phyloP scores from a whole-genome alignment of 2,888 invertebrate genomes.

The Cylindroiulus punctatus region DNA sequence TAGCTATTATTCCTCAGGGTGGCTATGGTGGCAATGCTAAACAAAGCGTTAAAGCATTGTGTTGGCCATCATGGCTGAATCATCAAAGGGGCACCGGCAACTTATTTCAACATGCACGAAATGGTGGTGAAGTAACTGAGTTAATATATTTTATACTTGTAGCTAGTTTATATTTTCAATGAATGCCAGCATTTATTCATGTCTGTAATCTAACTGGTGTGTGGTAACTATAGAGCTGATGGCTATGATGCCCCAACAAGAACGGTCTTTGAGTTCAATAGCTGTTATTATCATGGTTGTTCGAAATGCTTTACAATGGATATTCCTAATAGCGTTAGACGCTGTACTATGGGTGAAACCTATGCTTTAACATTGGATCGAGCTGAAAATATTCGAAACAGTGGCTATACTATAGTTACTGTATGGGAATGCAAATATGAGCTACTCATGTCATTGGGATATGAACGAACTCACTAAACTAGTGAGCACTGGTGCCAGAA shows the following conservation, averaged over 20 bases:
- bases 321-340: neutral
- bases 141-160: too few relatives aligned
- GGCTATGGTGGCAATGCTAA: neutral
- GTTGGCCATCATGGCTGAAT: neutral
- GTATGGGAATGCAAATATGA: too few relatives aligned
- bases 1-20: neutral
- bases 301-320: constrained; percentile 57
- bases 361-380: neutral
- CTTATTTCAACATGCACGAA: neutral
- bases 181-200: too few relatives aligned
- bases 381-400: too few relatives aligned
- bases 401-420: too few relatives aligned
- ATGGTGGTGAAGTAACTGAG: neutral
- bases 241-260: neutral
- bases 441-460: too few relatives aligned
- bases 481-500: too few relatives aligned
- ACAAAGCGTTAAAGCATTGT: neutral
- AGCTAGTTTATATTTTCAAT: too few relatives aligned
- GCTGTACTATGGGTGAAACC: neutral
- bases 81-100: neutral
- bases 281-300: constrained; percentile 61
- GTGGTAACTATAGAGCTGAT: neutral
- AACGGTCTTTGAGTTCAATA: constrained; percentile 59
- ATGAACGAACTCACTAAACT: too few relatives aligned
- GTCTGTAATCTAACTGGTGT: neutral